phyloP scores from a whole-genome alignment of 2,888 invertebrate species.

The Catocala fraxini region DNA sequence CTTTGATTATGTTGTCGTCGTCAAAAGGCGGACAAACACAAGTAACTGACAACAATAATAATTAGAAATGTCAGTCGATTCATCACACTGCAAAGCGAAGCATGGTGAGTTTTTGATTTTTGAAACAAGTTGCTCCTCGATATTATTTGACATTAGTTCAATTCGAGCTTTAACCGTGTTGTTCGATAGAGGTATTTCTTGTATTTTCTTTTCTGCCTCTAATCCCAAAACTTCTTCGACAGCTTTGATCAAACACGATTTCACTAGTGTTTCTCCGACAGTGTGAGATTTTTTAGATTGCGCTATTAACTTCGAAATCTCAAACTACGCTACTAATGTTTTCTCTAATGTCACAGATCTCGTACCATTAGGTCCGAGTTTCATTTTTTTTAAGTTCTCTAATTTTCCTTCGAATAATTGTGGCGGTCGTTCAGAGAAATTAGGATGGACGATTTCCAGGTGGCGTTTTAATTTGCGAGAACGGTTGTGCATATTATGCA shows the following conservation, averaged over 20 bases:
- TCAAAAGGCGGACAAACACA: conserved; percentile 46
- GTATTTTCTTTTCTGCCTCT: conserved; percentile 7
- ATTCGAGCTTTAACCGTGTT: conserved; percentile 17
- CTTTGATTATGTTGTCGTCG: conserved; percentile 23
- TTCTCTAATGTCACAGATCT: conserved; percentile 1
- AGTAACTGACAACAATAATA: conserved; percentile 49
- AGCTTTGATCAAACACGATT: conserved; percentile 7
- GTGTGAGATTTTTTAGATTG: conserved; percentile 16
- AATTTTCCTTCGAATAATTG: neutral
- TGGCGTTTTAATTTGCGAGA: conserved; percentile 15
- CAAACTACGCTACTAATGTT: conserved; percentile 6
- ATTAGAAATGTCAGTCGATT: conserved; percentile 44
- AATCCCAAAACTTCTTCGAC: conserved; percentile 13
- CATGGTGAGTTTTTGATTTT: conserved; percentile 15
- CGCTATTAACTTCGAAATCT: conserved; percentile 12
- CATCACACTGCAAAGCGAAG: conserved; percentile 43
- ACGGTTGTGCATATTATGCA: conserved; percentile 15
- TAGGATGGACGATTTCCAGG: conserved; percentile 10
- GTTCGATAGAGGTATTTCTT: conserved; percentile 4
- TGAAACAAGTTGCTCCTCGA: conserved; percentile 16
- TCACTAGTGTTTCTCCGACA: conserved; percentile 11
- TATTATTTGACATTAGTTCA: conserved; percentile 18
- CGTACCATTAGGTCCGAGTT: conserved; percentile 8
- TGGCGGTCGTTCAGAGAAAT: conserved; percentile 6
- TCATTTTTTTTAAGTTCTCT: conserved; percentile 8